Conservation (phyloP, 2,797 vertebrate genomes). For the Phalanger gymnotis region DNA sequence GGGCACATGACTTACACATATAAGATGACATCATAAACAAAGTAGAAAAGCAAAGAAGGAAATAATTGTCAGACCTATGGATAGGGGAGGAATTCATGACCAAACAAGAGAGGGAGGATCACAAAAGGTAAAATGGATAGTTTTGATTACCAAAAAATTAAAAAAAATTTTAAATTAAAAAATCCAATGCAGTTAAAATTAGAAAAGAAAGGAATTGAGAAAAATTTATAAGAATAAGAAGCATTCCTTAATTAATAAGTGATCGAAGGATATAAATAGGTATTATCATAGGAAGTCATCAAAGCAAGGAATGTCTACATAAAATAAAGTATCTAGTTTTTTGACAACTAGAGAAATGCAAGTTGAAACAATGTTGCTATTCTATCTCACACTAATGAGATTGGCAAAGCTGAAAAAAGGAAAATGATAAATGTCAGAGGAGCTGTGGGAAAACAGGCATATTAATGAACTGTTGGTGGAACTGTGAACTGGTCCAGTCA, state of each 20-base stretch:
- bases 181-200: background rate
- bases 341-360: background rate
- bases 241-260: background rate
- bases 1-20: background rate
- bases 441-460: background rate
- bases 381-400: background rate
- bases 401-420: background rate
- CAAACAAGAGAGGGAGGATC: background rate
- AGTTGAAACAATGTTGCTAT: background rate
- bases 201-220: background rate
- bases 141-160: background rate
- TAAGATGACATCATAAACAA: background rate
- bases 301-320: background rate
- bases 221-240: background rate
- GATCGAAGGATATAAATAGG: background rate
- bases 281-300: background rate
- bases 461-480: background rate
- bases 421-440: background rate
- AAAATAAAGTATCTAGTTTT: background rate
- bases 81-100: background rate
- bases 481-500: background rate
- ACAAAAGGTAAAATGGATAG: background rate
- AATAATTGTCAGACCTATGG: background rate
- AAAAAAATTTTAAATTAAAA: background rate
- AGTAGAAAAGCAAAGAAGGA: background rate